phyloP scores from a whole-genome alignment of 2,113 vertebrate species.

The Polypterus bichir region DNA sequence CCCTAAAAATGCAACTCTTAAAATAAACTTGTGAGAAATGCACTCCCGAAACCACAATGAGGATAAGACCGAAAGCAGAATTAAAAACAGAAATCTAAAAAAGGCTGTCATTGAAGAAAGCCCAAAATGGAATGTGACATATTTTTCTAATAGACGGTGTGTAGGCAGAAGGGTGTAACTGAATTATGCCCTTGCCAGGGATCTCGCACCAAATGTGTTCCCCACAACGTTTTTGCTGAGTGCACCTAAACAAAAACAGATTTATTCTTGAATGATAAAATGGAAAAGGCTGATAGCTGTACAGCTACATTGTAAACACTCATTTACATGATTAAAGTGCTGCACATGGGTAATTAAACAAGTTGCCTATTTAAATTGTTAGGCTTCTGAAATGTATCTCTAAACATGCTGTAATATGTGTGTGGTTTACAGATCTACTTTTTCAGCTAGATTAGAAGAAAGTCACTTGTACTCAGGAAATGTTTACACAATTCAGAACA shows the following conservation, averaged over 20 bases:
- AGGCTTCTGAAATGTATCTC: no score
- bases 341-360: no score
- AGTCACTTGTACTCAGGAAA: no score
- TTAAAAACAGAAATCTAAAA: neutral
- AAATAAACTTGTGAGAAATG: neutral
- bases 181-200: constrained; percentile 4
- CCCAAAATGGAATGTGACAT: constrained; percentile 9
- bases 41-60: neutral
- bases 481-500: no score
- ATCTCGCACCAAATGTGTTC: constrained; percentile 1
- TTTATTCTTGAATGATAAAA: neutral
- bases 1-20: neutral
- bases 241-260: constrained; percentile 8
- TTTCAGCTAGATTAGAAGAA: no score
- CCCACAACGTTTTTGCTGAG: constrained; percentile 6
- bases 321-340: no score
- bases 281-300: neutral
- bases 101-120: constrained; percentile 2
- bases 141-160: constrained; percentile 9
- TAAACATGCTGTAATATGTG: no score
- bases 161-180: constrained; percentile 7
- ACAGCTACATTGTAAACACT: no score
- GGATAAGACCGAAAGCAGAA: neutral
- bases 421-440: no score
- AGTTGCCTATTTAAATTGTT: no score